Conservation (phyloP, 2,113 vertebrate genomes). For the Amia ocellicauda region DNA sequence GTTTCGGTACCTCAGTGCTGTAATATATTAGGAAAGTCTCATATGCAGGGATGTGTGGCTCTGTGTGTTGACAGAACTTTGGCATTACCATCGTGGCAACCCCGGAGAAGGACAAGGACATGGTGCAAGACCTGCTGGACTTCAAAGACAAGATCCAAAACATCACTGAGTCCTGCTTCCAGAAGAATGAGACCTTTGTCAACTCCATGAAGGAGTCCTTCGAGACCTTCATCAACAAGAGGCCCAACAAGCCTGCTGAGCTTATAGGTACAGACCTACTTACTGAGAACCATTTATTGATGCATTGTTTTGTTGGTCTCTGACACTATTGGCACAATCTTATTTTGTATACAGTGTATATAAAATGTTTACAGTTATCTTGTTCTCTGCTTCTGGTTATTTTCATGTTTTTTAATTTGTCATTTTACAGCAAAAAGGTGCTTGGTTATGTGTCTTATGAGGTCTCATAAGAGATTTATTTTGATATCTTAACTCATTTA, state of each 20-base stretch:
- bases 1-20: no score
- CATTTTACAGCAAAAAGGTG: no score
- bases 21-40: no score
- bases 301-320: background rate
- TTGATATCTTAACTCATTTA: no score
- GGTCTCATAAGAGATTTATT: no score
- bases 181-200: constrained; percentile 74
- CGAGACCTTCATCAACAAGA: constrained; percentile 78
- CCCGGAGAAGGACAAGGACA: constrained; percentile 79
- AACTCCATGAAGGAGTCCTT: constrained; percentile 80
- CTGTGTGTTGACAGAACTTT: constrained; percentile 56
- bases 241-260: constrained; percentile 78
- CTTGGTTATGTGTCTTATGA: no score
- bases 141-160: constrained; percentile 80
- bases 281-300: background rate
- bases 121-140: constrained; percentile 78
- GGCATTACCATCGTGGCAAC: constrained; percentile 77
- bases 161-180: constrained; percentile 76
- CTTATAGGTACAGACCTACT: constrained; percentile 62
- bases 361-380: no score
- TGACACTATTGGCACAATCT: background rate
- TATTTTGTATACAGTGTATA: background rate
- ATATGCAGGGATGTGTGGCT: background rate
- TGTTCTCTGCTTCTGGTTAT: no score
- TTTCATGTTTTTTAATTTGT: no score